A percentile compares a stretch with the other conserved stretches of the same genome.
phyloP scores from a whole-genome alignment of 1,140 invertebrate species.

The Eurosta solidaginis region DNA sequence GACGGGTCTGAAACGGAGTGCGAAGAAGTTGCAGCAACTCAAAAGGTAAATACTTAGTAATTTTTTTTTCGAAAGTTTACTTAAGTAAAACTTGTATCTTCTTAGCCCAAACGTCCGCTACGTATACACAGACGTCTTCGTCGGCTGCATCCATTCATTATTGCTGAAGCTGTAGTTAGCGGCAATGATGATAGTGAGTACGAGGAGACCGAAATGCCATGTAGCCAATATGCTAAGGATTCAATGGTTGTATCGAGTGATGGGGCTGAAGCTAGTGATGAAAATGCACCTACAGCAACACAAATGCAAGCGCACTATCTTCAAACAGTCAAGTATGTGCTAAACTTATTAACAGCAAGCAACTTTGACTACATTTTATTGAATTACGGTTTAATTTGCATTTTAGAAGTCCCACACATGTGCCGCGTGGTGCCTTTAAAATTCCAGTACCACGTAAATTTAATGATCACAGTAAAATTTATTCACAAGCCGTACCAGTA shows the following conservation, averaged over 20 bases:
- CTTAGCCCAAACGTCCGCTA: neutral
- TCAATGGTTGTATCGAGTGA: conserved; percentile 55
- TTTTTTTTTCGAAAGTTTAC: neutral
- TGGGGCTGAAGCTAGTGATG: conserved; percentile 53
- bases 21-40: conserved; percentile 43
- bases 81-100: neutral
- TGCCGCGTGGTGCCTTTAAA: conserved; percentile 49
- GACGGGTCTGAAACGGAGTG: conserved; percentile 30
- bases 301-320: conserved; percentile 66
- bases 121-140: conserved; percentile 33
- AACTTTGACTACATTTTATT: too few relatives aligned
- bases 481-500: conserved; percentile 44
- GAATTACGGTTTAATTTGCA: neutral
- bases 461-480: conserved; percentile 47
- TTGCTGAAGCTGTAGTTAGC: conserved; percentile 65
- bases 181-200: conserved; percentile 49
- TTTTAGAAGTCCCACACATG: conserved; percentile 44
- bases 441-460: conserved; percentile 45
- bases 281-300: conserved; percentile 57
- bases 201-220: conserved; percentile 43
- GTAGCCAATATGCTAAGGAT: conserved; percentile 46
- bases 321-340: conserved; percentile 63
- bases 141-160: conserved; percentile 61
- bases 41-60: conserved; percentile 39
- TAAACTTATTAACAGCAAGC: too few relatives aligned